These are phyloP conservation scores for Cerastis rubricosa DNA, from an alignment of 2,888 invertebrate genomes.

Conservation along the genomic window DNA sequence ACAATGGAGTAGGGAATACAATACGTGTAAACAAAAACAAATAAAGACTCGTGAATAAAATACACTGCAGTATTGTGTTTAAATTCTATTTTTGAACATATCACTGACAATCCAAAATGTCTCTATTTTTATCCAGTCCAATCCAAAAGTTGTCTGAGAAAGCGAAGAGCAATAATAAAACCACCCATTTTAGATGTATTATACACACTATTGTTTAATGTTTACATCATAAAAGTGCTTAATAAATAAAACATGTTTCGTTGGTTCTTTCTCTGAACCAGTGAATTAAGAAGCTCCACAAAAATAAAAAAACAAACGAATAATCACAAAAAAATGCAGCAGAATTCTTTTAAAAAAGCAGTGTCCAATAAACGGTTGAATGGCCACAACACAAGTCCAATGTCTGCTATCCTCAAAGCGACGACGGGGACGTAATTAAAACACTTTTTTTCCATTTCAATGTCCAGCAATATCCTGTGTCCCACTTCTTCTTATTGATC, in stretches of 20 bases:
- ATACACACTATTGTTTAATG: neutral
- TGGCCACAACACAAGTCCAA: constrained; percentile 60
- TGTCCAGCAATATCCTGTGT: constrained; percentile 84
- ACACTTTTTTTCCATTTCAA: constrained; percentile 77
- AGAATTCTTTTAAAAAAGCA: constrained; percentile 38
- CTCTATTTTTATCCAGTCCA: neutral
- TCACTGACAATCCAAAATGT: neutral
- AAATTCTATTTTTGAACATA: neutral
- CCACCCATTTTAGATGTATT: neutral
- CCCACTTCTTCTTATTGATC: constrained; percentile 82
- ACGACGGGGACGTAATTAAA: constrained; percentile 79
- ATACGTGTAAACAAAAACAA: neutral
- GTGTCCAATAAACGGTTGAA: constrained; percentile 52
- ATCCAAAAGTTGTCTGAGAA: neutral
- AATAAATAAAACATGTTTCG: neutral
- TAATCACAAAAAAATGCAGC: constrained; percentile 16
- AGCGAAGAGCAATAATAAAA: neutral
- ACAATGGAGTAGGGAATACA: neutral
- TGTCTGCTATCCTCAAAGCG: constrained; percentile 70
- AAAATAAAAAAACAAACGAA: constrained; percentile 10
- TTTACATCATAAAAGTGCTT: neutral
- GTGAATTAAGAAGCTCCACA: neutral
- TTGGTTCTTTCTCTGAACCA: neutral
- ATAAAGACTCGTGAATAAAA: neutral
- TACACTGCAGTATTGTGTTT: neutral